Base-by-base conservation (phyloP, 1,140 invertebrate genomes). In the Thereuonema tuberculata region DNA sequence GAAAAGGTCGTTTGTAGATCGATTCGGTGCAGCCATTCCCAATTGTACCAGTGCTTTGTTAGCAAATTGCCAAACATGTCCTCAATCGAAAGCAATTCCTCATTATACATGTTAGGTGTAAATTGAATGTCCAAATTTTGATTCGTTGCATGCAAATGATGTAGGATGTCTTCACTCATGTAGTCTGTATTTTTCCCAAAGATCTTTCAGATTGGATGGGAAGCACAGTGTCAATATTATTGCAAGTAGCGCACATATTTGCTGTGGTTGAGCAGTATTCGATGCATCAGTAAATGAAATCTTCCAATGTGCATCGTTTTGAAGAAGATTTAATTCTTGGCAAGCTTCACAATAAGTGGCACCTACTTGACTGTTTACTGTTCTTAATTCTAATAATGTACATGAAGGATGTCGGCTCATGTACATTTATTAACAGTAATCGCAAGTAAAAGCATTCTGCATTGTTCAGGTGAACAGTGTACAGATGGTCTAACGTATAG, bases 161-260 rank as follows among this genome's bases (percentile, higher is more conserved):
- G 53, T 50, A 52, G n/a, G 27, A 65, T 50, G 43, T 59, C 59
- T 56, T 48, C 64, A 59, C 15, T 52, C 58, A 65, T 50, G 21
- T 9, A 50, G 9, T 61, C 48, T 64, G 27, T 48, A 61, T 57
- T 58, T 52, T 20, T 65, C 26, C 60, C 62, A 69, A 0, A 68
- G 52, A 58, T 64, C 28, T 59, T 43, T 56, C 50, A 67, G 63
- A 59, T 66, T 46, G 0, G 61, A 53, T 14, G 59, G 57, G 9
- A 65, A 68, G 74, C 74, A 61, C 64, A 29, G 67, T 71, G 69
- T 55, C 70, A 74, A 62, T 71, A 73, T 63, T 69, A 73, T 67
- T 50, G 70, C 70, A 72, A 59, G 73, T 58, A 64, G 67, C 56
- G 56, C 37, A 23, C 66, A 27, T 1, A 69, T 43, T 56, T 67